Conservation (phyloP, 2,888 invertebrate species). For the Dendrolimus houi region DNA sequence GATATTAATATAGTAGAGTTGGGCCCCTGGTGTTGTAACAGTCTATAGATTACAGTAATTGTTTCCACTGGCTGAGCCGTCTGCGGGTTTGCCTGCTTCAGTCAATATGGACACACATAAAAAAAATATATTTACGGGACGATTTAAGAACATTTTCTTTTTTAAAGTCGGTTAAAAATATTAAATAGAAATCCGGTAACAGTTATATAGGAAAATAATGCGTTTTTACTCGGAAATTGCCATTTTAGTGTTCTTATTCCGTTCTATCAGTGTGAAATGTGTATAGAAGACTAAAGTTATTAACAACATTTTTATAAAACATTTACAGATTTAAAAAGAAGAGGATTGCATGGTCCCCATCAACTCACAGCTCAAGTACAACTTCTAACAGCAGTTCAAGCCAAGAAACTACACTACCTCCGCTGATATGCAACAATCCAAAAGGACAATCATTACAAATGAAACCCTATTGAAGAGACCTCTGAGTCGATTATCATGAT, state of each 20-base stretch:
- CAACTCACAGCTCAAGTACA: conserved; percentile 25
- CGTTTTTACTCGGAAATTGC: not conserved
- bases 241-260: not conserved
- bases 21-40: too few relatives aligned
- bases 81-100: too few relatives aligned
- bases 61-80: too few relatives aligned
- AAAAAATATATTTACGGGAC: too few relatives aligned
- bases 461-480: conserved; percentile 1
- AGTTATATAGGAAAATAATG: too few relatives aligned
- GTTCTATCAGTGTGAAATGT: not conserved
- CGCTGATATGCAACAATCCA: conserved; percentile 27
- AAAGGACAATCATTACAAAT: conserved; percentile 17
- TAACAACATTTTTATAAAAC: not conserved
- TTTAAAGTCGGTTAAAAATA: too few relatives aligned
- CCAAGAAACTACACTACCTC: conserved; percentile 24
- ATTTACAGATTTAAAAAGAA: conserved; percentile 12
- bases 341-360: conserved; percentile 14
- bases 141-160: too few relatives aligned
- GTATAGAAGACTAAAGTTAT: not conserved
- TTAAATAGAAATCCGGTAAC: too few relatives aligned
- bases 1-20: too few relatives aligned
- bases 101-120: too few relatives aligned
- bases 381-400: conserved; percentile 22
- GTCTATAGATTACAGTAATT: too few relatives aligned
- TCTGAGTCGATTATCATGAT: too few relatives aligned